Evolutionary conservation across 2,888 invertebrate species (phyloP).

Genomic region (Drosophila ochracea): DNA sequence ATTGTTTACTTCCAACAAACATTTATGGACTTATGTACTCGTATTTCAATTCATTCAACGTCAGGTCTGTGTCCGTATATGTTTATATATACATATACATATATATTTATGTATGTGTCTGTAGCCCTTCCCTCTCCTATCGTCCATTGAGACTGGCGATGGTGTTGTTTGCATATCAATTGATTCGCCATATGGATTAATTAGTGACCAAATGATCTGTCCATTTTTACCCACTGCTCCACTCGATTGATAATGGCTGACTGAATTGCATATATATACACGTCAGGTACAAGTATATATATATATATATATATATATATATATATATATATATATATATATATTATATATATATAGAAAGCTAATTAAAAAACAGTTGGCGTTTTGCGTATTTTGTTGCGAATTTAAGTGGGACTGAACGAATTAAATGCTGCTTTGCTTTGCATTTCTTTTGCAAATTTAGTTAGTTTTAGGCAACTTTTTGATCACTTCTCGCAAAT

Average conservation of each 20-base stretch:
- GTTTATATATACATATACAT: background rate
- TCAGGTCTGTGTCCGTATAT: background rate
- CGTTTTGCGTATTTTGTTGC: conserved; percentile 62
- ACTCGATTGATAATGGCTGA: conserved; percentile 7
- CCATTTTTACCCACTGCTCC: conserved; percentile 27
- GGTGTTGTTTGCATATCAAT: conserved; percentile 58
- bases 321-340: background rate
- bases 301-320: background rate
- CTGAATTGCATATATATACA: background rate
- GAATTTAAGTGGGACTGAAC: conserved; percentile 39
- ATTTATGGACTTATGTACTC: background rate
- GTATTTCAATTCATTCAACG: conserved; percentile 37
- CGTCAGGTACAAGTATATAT: background rate
- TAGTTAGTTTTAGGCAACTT: conserved; percentile 1
- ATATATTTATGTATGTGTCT: background rate
- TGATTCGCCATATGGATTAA: conserved; percentile 40
- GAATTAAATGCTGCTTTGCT: conserved; percentile 14
- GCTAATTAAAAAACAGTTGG: conserved; percentile 56
- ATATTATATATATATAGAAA: conserved; percentile 1
- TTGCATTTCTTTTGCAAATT: background rate
- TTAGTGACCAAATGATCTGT: conserved; percentile 47
- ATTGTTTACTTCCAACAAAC: background rate
- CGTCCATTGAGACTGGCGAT: background rate
- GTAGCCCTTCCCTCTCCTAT: conserved; percentile 3
- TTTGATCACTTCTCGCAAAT: conserved; percentile 16